Base-by-base conservation (phyloP, 2,797 vertebrate species). In the Anguilla obscura region DNA sequence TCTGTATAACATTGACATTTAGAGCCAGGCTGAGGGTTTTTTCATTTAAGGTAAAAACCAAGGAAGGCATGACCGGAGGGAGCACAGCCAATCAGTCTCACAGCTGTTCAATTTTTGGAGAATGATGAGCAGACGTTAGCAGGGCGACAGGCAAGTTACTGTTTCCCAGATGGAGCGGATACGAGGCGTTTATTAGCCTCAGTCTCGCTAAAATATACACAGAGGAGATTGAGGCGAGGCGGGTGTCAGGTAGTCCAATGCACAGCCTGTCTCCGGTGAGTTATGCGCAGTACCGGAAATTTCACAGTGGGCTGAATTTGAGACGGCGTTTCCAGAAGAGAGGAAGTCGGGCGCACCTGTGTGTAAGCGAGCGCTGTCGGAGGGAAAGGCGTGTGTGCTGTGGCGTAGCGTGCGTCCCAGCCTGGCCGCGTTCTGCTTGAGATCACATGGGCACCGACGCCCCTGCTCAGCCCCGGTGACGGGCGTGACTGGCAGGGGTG, bases 291-390 rank as follows among this genome's bases (percentile, higher is more conserved):
- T 50, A n/a, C 79, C 40, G n/a, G 24, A 50, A 82, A 45, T 50
- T 48, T 82, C 79, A 82, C 40, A 9, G 24, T 2, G 27, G 16
- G 27, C 45, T 82, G 79, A 48, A n/a, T 82, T 82, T 82, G 45
- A 82, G 45, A 50, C 50, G 79, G 24, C 18, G 45, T 82, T 82
- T 82, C 45, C 21, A 24, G 79, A 82, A 14, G 45, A 8, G 18
- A 10, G 45, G 79, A 50, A n/a, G 16, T n/a, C 24, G 21, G 79
- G 40, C 40, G 4, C 18, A 36, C 2, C 76, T 80, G 5, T n/a
- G 40, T 88, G 85, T 86, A 58, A 63, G 58, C 82, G 85, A 82
- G 74, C 69, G 45, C 18, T 83, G 40, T 85, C 40, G 50, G 63
- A n/a, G 76, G 7, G n/a, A 66, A 30, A 54, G 74, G 52, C 27